phyloP scores from a whole-genome alignment of 1,140 invertebrate species.

The Meloidogyne chitwoodi region DNA sequence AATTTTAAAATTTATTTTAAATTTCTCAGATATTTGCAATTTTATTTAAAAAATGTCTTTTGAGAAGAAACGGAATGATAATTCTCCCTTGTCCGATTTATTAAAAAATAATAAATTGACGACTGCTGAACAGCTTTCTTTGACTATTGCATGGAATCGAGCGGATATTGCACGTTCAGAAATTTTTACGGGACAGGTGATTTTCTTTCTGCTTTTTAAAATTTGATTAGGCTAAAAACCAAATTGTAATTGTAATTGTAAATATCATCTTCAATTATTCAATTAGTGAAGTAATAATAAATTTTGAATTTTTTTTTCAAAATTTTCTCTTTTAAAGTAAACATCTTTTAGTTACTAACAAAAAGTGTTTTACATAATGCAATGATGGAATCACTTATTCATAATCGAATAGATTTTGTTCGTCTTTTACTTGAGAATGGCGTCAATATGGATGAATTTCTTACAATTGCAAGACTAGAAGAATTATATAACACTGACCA shows the following conservation, averaged over 20 bases:
- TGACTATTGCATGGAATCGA: constrained; percentile 92
- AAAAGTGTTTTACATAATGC: constrained; percentile 61
- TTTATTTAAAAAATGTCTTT: background rate
- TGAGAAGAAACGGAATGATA: constrained; percentile 44
- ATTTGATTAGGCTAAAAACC: too few species aligned
- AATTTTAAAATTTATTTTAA: background rate
- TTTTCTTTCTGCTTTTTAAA: background rate
- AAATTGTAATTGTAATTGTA: too few species aligned
- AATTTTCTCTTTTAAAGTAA: too few species aligned
- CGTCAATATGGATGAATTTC: constrained; percentile 91
- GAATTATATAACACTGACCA: constrained; percentile 83
- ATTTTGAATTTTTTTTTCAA: too few species aligned
- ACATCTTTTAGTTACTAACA: constrained; percentile 65
- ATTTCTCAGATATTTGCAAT: background rate
- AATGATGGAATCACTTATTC: constrained; percentile 95
- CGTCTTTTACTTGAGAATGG: constrained; percentile 79
- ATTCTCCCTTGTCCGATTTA: constrained; percentile 58
- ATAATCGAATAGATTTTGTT: constrained; percentile 93
- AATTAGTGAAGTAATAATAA: too few species aligned
- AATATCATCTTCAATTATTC: too few species aligned
- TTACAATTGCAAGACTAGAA: constrained; percentile 87
- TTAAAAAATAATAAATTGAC: constrained; percentile 58
- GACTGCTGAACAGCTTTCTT: constrained; percentile 52
- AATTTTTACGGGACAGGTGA: constrained; percentile 78
- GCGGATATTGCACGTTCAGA: constrained; percentile 86